These are phyloP conservation scores for Bombus sibiricus DNA, from an alignment of 1,140 invertebrate genomes.

Conservation along the genomic window DNA sequence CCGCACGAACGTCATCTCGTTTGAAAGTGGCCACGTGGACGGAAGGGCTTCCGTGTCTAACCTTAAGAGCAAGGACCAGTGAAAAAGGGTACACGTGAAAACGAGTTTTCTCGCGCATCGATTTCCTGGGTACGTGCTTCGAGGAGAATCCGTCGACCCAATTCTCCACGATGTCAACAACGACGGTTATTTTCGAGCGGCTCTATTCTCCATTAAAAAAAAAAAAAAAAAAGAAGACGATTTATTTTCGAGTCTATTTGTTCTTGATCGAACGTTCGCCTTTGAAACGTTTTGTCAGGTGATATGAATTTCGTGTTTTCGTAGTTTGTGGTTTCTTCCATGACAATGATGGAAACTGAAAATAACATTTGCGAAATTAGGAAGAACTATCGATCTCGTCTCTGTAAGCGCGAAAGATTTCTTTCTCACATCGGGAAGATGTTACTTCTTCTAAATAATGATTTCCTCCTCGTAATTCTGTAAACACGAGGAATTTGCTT, in stretches of 20 bases:
- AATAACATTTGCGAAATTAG: too few species aligned
- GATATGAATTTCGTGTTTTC: too few species aligned
- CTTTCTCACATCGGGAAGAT: too few species aligned
- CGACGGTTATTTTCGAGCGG: slow-evolving; percentile 27
- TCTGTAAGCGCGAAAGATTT: too few species aligned
- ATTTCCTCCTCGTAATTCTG: too few species aligned
- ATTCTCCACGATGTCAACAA: slow-evolving; percentile 33
- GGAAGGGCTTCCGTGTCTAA: slow-evolving; percentile 11
- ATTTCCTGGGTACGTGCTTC: background rate
- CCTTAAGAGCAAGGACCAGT: background rate
- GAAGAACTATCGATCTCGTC: too few species aligned
- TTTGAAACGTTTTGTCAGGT: too few species aligned
- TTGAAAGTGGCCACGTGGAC: slow-evolving; percentile 53
- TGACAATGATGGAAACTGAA: too few species aligned
- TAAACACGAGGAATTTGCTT: background rate
- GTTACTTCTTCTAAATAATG: too few species aligned
- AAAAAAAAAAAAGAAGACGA: slow-evolving; percentile 21
- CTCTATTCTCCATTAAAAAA: slow-evolving; percentile 9
- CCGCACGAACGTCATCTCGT: slow-evolving; percentile 54
- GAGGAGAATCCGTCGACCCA: slow-evolving; percentile 34
- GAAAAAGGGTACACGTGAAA: background rate
- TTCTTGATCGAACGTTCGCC: too few species aligned
- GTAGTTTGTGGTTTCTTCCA: too few species aligned
- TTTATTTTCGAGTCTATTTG: slow-evolving; percentile 5
- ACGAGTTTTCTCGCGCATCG: background rate